Evolutionary conservation across 2,797 vertebrate genomes (phyloP), one percentile per base, ranked within the genome.

Genomic region (Gymnoscopelus microlampas): DNA sequence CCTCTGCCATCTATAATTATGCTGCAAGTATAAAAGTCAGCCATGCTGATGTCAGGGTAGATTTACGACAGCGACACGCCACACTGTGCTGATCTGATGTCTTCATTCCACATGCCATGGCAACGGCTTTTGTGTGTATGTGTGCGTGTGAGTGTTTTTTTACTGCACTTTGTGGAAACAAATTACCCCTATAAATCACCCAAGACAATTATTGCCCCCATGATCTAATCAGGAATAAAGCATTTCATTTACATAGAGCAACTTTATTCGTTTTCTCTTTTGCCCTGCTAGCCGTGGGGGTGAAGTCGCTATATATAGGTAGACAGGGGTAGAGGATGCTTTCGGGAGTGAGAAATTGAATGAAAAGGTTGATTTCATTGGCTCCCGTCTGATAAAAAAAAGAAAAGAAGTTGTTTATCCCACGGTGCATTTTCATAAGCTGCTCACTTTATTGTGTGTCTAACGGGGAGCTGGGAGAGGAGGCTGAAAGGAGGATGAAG

Each of bases 211-310:
- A 92, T 88, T 91, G 86, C 82, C 23, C 79, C 82, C 76, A 78
- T 88, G 92, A 92, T 89, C 88, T 90, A 92, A 92, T 93, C 90
- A 91, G 74, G 87, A 86, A 87, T 86, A 87, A 85, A 90, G 88
- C 80, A 75, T 89, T 93, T 92, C 50, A 93, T 92, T 92, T 90
- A 87, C 88, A 92, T 91, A 81, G 85, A 85, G 72, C 73, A 79
- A 44, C 39, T 44, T 44, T 44, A 44, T 44, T 44, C 47, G 29
- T 71, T 81, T 56, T 70, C 56, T 12, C 73, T 66, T 44, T 73
- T 7, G 12, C 65, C 48, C 10, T 49, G 62, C 62, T 51, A 83
- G 67, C 74, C 82, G 50, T 48, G 32, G 57, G 77, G 67, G 63
- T 66, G 78, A 85, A 74, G 73, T 73, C 77, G 74, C 39, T 10